These are phyloP conservation scores for Rhamnusium bicolor DNA, from an alignment of 2,888 invertebrate genomes.

Conservation along the genomic window DNA sequence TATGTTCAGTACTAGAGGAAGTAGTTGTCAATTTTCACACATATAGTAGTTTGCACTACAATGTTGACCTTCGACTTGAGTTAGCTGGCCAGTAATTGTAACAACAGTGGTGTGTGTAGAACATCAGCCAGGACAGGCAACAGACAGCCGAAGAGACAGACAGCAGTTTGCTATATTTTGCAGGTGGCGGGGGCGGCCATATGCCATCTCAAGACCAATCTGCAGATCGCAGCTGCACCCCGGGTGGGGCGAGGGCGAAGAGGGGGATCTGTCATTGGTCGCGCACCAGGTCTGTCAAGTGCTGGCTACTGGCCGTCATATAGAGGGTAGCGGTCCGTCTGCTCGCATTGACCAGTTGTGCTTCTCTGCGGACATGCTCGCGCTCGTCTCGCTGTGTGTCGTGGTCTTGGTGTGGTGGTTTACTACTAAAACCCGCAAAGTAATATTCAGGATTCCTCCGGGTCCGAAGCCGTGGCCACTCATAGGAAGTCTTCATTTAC, in stretches of 20 bases:
- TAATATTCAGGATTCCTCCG: conserved; percentile 72
- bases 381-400: conserved; percentile 65
- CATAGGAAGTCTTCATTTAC: conserved; percentile 80
- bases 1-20: conserved; percentile 43
- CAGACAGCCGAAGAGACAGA: conserved; percentile 41
- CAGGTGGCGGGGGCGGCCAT: conserved; percentile 62
- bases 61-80: conserved; percentile 47
- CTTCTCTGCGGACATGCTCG: conserved; percentile 66
- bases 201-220: conserved; percentile 61
- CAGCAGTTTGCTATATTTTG: conserved; percentile 31
- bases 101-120: conserved; percentile 26
- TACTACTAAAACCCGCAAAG: conserved; percentile 52
- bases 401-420: conserved; percentile 66
- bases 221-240: conserved; percentile 65
- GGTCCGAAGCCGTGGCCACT: conserved; percentile 81
- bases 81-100: conserved; percentile 30
- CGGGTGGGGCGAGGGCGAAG: conserved; percentile 63
- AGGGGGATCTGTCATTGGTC: conserved; percentile 65
- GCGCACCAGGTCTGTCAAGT: conserved; percentile 63
- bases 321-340: conserved; percentile 69
- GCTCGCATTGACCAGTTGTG: conserved; percentile 66
- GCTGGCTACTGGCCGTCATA: conserved; percentile 61
- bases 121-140: conserved; percentile 24
- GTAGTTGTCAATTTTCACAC: conserved; percentile 54
- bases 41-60: conserved; percentile 39